Conservation (phyloP, 2,113 vertebrate species). For the Copsychus sechellarum region DNA sequence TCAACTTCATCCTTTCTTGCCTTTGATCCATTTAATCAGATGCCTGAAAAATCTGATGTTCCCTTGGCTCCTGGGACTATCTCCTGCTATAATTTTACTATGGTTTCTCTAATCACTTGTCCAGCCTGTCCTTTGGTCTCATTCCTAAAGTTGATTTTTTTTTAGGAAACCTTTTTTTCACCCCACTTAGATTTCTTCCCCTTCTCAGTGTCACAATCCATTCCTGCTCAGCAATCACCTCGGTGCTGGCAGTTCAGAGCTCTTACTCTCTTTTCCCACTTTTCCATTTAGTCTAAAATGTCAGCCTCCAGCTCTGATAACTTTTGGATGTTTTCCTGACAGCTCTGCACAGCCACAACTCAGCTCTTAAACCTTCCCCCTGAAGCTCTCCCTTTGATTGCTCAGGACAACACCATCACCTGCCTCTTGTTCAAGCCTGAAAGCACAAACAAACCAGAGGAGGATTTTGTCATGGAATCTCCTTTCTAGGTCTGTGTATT, state of each 20-base stretch:
- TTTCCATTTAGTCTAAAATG: neutral
- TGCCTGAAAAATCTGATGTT: neutral
- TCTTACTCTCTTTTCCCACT: neutral
- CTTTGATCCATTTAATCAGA: neutral
- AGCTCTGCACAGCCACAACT: neutral
- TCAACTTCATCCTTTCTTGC: neutral
- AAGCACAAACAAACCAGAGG: neutral
- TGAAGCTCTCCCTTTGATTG: neutral
- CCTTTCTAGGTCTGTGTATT: neutral
- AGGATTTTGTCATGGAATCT: neutral
- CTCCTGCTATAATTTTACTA: neutral
- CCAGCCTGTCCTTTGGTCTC: neutral
- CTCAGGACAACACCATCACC: neutral
- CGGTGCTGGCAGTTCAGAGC: neutral
- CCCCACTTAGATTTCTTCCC: neutral
- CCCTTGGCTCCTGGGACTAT: neutral
- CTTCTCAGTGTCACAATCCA: neutral
- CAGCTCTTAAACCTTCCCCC: neutral
- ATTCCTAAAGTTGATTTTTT: neutral
- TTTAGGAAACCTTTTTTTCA: neutral
- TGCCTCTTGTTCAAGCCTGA: neutral
- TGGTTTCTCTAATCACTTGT: neutral
- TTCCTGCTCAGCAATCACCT: neutral
- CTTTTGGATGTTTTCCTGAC: neutral
- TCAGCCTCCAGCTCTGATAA: neutral